Base-by-base conservation (phyloP, 1,140 invertebrate species). In the Drosophila pallidifrons region DNA sequence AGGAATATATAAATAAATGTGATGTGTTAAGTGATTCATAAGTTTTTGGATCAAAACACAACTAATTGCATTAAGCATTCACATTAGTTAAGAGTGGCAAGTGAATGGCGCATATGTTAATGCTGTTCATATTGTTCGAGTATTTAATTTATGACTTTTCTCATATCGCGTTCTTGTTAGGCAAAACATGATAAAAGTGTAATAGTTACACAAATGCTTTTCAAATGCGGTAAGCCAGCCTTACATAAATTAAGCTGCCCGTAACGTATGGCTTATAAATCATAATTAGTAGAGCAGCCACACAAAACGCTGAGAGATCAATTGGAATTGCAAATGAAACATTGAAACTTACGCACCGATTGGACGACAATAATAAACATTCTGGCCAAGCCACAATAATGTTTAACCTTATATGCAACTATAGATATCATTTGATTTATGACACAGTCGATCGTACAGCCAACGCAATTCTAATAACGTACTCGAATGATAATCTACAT, bases 371-470 rank as follows among this genome's bases (percentile, higher is more conserved):
- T 51, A 59, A 57, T 20, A 47, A 57, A 76, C 16, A 66, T 55
- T 71, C 47, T 75, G 72, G 2, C 38, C 38, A 7, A 16, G 41
- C 67, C 49, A 71, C 49, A 64, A 65, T 81, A 74, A 70, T 69
- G 52, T 82, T 82, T 79, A 83, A 83, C 83, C 82, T 80, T 68
- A 77, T 65, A 79, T 20, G 7, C 71, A 71, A 70, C 70, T 73
- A 81, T 72, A 74, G 82, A 82, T 77, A 71, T 74, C 66, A 57
- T 74, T 25, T 72, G 82, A 87, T 87, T 87, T 88, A 87, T 82
- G 80, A 52, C 71, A 65, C 54, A 67, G 49, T 68, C 71, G 43
- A 32, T 61, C 49, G 49, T 38, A 30, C 70, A 55, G 20, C 72
- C 72, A 75, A 71, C 72, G 72, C 81, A 75, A 72, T 66, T 63